These are phyloP conservation scores for Enteromius fasciolatus DNA, from an alignment of 2,797 vertebrate species.

Conservation along the genomic window DNA sequence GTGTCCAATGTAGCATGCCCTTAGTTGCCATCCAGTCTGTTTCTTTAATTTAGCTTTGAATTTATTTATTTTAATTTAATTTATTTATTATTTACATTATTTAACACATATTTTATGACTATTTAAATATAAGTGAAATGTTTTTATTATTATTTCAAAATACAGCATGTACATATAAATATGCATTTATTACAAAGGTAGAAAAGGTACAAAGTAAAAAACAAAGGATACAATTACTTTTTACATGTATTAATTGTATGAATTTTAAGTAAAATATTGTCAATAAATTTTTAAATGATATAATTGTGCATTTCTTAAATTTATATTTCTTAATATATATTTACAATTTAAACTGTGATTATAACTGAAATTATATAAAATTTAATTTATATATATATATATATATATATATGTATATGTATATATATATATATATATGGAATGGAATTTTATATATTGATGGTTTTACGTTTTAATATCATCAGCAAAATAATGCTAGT, in stretches of 20 bases:
- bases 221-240: neutral
- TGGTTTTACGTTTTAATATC: too few relatives aligned
- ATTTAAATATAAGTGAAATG: neutral
- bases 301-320: too few relatives aligned
- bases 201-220: neutral
- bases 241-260: neutral
- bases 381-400: too few relatives aligned
- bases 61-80: neutral
- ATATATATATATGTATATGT: constrained; percentile 13
- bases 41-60: neutral
- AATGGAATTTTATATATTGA: too few relatives aligned
- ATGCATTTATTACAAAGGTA: neutral
- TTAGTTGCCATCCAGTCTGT: neutral
- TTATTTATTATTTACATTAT: neutral
- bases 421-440: too few relatives aligned
- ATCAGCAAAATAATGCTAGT: too few relatives aligned
- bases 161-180: neutral
- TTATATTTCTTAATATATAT: too few relatives aligned
- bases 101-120: neutral
- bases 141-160: neutral
- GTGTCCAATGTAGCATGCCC: neutral
- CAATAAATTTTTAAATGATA: neutral
- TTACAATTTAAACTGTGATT: too few relatives aligned
- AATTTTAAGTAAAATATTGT: neutral
- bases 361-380: too few relatives aligned